Evolutionary conservation across 2,797 vertebrate species (phyloP).

Genomic region (Ceryle rudis): DNA sequence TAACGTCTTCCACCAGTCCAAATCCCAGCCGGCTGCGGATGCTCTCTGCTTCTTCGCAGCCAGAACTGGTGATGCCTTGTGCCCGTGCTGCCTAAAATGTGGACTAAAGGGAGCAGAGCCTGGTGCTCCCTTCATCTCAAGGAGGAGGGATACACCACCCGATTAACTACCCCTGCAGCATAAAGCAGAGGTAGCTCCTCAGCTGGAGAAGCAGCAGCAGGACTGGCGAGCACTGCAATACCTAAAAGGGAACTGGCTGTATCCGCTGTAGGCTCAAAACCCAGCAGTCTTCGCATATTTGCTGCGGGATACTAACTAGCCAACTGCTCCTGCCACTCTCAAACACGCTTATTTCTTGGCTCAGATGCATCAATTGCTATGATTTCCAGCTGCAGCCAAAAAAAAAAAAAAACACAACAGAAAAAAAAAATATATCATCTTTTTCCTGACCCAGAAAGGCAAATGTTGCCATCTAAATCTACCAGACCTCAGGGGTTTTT

Average conservation of each 20-base stretch:
- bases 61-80: background rate
- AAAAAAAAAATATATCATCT: background rate
- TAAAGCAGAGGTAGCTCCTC: background rate
- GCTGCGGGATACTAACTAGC: background rate
- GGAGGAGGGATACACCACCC: background rate
- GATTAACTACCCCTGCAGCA: background rate
- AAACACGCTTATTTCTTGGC: background rate
- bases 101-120: background rate
- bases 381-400: conserved; percentile 27
- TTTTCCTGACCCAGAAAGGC: background rate
- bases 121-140: background rate
- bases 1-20: background rate
- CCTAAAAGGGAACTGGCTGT: background rate
- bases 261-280: background rate
- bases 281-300: background rate
- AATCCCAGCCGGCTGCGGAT: background rate
- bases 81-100: rapidly evolving
- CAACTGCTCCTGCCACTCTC: background rate
- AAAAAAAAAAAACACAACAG: background rate
- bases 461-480: background rate
- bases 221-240: rapidly evolving
- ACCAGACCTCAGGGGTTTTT: background rate
- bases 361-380: background rate
- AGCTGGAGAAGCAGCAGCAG: background rate
- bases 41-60: background rate